Evolutionary conservation across 2,113 vertebrate genomes (phyloP), one percentile per base, ranked within the genome.

Genomic region (Enhydra lutris): DNA sequence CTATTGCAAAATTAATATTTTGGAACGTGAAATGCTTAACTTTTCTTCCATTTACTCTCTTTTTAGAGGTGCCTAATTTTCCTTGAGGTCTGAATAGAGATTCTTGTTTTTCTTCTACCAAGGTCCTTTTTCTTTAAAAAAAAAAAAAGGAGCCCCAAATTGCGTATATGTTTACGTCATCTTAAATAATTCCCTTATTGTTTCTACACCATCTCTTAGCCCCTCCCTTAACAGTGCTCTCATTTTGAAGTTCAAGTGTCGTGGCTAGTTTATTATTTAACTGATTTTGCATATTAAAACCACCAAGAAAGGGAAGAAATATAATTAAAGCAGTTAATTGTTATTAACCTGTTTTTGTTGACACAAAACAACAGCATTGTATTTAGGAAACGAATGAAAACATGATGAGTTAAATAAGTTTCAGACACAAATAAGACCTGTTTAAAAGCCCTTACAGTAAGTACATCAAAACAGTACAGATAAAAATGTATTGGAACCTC

Each of bases 221-320:
- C 0, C 98, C 81, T 97, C 95, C 94, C 94, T 97, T 94, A 97
- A 87, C 82, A 91, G n/a, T 85, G 4, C 1, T 95, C 95, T 96
- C 86, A 93, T 79, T 95, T 84, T 95, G 24, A 67, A 95, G 21
- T 89, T 76, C 95, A 93, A 61, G 94, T 91, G 97, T 97, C 45
- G 90, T 93, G 69, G 76, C 95, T 97, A 97, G 88, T 95, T 98
- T 97, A 90, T 96, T 98, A 91, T 97, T 97, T 96, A 98, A 98
- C 80, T 97, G 81, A 90, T 82, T 97, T 96, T 98, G 74, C 90
- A 97, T 97, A 82, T 94, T 82, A 95, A 95, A 98, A 97, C 7
- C 45, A 98, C 76, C 6, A 39, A 98, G 59, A 88, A 90, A 80
- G 96, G 92, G 92, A 92, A 98, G 81, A 96, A 97, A 96, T 90